Percentiles rank a stretch among this genome's conserved stretches.
Evolutionary conservation across 2,113 vertebrate species (phyloP).

Genomic region (Riparia riparia): DNA sequence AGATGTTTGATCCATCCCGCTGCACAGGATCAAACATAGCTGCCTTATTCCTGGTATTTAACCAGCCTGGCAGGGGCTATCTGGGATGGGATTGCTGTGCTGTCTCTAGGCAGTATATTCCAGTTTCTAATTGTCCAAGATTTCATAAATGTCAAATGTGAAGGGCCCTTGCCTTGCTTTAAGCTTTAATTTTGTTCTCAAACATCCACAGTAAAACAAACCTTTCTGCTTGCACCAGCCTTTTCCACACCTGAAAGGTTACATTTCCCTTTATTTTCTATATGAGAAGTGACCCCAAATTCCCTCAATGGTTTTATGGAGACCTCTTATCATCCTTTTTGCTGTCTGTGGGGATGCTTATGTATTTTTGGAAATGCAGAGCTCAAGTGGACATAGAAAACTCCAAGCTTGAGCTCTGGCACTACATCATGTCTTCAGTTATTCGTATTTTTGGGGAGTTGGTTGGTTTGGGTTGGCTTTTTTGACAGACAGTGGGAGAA

Average conservation of each 20-base stretch:
- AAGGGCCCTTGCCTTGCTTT: neutral
- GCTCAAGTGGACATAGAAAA: neutral
- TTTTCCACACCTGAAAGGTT: neutral
- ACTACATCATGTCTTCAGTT: neutral
- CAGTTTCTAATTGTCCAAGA: neutral
- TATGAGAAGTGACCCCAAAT: neutral
- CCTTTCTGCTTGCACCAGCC: neutral
- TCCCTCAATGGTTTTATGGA: neutral
- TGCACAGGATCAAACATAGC: neutral
- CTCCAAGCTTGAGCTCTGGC: neutral
- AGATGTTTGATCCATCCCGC: neutral
- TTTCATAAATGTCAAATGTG: neutral
- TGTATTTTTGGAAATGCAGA: neutral
- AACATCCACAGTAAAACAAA: accelerated
- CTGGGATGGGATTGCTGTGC: neutral
- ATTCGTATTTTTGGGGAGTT: neutral
- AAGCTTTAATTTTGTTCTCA: neutral
- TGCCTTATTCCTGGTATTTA: neutral
- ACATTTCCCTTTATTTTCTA: neutral
- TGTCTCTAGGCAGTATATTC: neutral
- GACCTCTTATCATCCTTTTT: neutral
- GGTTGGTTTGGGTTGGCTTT: neutral
- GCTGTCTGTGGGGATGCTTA: neutral
- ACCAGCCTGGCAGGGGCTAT: neutral
- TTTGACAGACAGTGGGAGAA: neutral